phyloP scores from a whole-genome alignment of 2,113 vertebrate genomes.

The Bubalus kerabau region DNA sequence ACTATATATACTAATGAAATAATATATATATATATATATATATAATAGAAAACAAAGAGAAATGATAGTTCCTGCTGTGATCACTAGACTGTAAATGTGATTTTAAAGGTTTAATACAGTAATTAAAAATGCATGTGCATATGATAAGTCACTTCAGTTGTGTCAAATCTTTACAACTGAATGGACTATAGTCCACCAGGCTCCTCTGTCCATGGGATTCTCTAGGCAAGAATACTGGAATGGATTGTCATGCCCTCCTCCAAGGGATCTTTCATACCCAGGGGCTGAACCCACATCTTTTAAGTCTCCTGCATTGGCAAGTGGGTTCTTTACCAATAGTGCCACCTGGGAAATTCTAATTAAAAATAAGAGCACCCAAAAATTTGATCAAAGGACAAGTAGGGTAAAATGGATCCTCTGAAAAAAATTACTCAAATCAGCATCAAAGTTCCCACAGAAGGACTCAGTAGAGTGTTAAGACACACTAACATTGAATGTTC shows the following conservation, averaged over 20 bases:
- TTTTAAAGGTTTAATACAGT: not conserved
- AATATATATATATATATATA: not conserved
- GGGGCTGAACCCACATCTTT: not conserved
- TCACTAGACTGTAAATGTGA: not conserved
- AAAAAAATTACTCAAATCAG: not conserved
- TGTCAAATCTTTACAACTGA: not conserved
- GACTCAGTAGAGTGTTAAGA: not conserved
- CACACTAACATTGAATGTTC: not conserved
- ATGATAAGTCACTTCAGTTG: not conserved
- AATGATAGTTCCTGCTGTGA: not conserved
- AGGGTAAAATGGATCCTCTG: not conserved
- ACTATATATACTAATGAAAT: not conserved
- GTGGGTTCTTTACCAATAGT: not conserved
- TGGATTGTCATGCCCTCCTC: not conserved
- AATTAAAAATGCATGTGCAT: not conserved
- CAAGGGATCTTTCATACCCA: not conserved
- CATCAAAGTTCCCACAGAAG: not conserved
- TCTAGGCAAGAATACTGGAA: not conserved
- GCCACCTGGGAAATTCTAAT: not conserved
- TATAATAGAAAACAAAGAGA: not conserved
- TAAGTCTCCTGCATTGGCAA: not conserved
- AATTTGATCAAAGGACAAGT: not conserved
- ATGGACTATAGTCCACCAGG: not conserved
- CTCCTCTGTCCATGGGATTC: not conserved
- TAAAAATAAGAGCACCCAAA: not conserved